Conservation (phyloP, 2,113 vertebrate genomes). For the Paraplagusia blochii region DNA sequence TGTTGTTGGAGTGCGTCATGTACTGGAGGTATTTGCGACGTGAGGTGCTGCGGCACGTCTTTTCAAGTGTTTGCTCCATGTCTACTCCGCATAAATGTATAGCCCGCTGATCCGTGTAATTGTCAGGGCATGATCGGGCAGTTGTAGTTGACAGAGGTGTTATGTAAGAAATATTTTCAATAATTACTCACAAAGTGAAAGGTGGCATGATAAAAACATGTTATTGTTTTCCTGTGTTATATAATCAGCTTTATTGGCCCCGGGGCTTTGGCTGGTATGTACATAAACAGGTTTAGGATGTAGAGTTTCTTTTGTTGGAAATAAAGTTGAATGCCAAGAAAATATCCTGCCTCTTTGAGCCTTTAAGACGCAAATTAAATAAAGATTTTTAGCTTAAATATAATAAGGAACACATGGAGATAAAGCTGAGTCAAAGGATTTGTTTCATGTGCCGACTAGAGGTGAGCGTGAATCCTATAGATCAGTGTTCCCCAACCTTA, state of each 20-base stretch:
- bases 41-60: slow-evolving; percentile 15
- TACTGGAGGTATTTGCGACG: slow-evolving; percentile 15
- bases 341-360: background rate
- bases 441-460: background rate
- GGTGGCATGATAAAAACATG: slow-evolving; percentile 5
- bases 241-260: background rate
- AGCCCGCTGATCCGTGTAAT: slow-evolving; percentile 7
- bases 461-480: too few species aligned
- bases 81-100: background rate
- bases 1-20: slow-evolving; percentile 19
- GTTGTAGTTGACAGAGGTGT: slow-evolving; percentile 23
- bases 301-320: background rate
- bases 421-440: background rate
- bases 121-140: slow-evolving; percentile 14
- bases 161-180: slow-evolving; percentile 31
- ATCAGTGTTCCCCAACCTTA: too few species aligned
- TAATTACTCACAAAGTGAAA: slow-evolving; percentile 4
- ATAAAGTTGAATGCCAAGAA: background rate
- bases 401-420: too few species aligned
- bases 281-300: background rate
- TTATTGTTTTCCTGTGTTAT: background rate
- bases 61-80: slow-evolving; percentile 24
- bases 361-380: too few species aligned
- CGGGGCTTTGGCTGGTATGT: background rate
- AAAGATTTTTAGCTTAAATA: too few species aligned